Conservation (phyloP, 2,797 vertebrate species). For the Sebastiscus albofasciatus region DNA sequence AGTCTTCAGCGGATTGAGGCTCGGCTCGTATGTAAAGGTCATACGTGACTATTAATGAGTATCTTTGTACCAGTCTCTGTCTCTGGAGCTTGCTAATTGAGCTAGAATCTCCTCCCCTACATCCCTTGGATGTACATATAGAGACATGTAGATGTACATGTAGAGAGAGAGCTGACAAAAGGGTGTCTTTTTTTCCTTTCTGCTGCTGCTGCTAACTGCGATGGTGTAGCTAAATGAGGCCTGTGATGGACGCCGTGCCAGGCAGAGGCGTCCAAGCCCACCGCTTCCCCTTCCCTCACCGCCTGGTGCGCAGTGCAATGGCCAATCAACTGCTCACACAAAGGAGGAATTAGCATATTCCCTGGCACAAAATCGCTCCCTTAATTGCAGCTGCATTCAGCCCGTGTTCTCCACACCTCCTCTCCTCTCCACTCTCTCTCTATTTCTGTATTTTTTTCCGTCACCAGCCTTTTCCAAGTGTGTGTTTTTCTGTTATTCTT, state of each 20-base stretch:
- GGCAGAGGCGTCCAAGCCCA: conserved; percentile 56
- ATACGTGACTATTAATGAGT: conserved; percentile 66
- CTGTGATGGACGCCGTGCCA: conserved; percentile 63
- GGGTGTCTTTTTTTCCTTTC: conserved; percentile 5
- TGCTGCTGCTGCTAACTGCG: conserved; percentile 29
- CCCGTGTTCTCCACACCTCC: conserved; percentile 63
- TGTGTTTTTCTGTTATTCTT: conserved; percentile 51
- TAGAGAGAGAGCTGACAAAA: conserved; percentile 35
- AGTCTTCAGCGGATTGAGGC: conserved; percentile 43
- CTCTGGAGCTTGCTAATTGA: conserved; percentile 67
- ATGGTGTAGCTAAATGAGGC: conserved; percentile 61
- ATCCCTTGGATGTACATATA: conserved; percentile 32
- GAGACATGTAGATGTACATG: too few relatives aligned
- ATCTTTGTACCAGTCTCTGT: conserved; percentile 40
- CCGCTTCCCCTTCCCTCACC: conserved; percentile 43
- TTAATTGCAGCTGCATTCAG: conserved; percentile 80
- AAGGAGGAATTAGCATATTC: conserved; percentile 80
- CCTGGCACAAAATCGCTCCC: conserved; percentile 75
- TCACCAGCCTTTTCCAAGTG: conserved; percentile 51
- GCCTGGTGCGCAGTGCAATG: conserved; percentile 56
- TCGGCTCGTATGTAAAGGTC: conserved; percentile 68
- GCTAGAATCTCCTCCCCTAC: conserved; percentile 36
- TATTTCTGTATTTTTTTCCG: neutral
- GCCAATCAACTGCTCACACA: conserved; percentile 78
- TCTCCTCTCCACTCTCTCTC: conserved; percentile 34